Base-by-base conservation (phyloP, 2,888 invertebrate genomes). In the Ophion ventricosus region DNA sequence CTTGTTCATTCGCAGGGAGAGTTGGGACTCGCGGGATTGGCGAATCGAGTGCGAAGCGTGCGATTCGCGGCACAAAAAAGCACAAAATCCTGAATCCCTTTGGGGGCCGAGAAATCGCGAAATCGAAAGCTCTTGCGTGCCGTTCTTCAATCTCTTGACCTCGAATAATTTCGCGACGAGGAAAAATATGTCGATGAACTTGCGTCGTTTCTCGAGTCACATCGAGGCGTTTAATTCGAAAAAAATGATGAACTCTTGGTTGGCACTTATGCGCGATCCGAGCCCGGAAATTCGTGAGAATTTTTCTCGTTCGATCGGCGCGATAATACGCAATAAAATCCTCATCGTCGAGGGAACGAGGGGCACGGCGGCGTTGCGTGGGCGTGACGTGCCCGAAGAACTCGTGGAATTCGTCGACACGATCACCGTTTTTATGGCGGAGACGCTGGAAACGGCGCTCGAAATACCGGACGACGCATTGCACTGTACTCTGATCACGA, bases 401-500 rank as follows among this genome's bases (percentile, higher is more conserved):
- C 85, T 94, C 17, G 89, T 92, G n/a, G 87, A 92, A 67, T 92
- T 94, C 61, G 92, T 95, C 0, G 93, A 94, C 84, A 87, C 94
- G 40, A 88, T 95, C 43, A 93, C 95, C 2, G 92, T 94, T 82
- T 92, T 87, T 64, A 85, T 93, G 80, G 82, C 86, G 5, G 83
- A 85, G 17, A 88, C 89, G 0, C 87, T 93, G 4, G 85, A 87
- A 26, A 84, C 87, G 25, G 91, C 90, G 76, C 91, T 96, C 64
- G 94, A 94, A 87, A 94, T 89, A 79, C 94, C 94, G 66, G 94
- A 96, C 89, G 93, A 94, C 79, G 92, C 93, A 10, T 88, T 95
- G 26, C 96, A 96, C 90, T 94, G 94, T 29, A 94, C 94, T 1
- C 92, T 95, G 54, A 90, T 96, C 23, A 91, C 93, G 81, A 94